phyloP scores from a whole-genome alignment of 2,113 vertebrate genomes.

The Vicugna pacos region DNA sequence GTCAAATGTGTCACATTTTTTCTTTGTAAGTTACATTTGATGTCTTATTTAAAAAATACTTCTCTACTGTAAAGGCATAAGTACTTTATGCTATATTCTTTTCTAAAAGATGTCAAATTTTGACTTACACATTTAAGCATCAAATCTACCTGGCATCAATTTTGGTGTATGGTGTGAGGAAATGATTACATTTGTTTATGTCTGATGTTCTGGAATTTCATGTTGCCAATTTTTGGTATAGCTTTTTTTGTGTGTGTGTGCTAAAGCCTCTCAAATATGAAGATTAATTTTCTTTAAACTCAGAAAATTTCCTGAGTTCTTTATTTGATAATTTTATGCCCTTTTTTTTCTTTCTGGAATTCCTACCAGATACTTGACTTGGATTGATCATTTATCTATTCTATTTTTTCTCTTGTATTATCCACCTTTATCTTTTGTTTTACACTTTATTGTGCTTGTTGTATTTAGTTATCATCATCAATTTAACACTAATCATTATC shows the following conservation, averaged over 20 bases:
- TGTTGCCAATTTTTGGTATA: neutral
- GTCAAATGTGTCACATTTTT: neutral
- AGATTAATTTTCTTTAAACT: constrained; percentile 17
- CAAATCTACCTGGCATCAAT: neutral
- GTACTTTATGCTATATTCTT: neutral
- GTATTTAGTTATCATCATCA: constrained; percentile 7
- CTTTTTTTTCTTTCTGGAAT: constrained; percentile 5
- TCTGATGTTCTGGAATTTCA: constrained; percentile 2
- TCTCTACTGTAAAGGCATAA: neutral
- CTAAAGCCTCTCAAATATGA: neutral
- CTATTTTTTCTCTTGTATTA: constrained; percentile 14
- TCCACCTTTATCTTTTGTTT: neutral
- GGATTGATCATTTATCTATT: neutral
- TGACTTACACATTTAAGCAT: neutral
- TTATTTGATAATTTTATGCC: neutral
- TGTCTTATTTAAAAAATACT: constrained; percentile 39
- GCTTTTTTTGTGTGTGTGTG: neutral
- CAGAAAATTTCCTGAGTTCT: neutral
- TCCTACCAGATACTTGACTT: neutral
- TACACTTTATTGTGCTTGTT: neutral
- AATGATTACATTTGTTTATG: constrained; percentile 25
- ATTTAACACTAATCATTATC: neutral
- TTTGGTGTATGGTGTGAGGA: neutral
- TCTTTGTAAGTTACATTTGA: neutral
- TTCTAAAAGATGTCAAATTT: neutral